Conservation (phyloP, 1,140 invertebrate species). For the Calliopsis andreniformis region DNA sequence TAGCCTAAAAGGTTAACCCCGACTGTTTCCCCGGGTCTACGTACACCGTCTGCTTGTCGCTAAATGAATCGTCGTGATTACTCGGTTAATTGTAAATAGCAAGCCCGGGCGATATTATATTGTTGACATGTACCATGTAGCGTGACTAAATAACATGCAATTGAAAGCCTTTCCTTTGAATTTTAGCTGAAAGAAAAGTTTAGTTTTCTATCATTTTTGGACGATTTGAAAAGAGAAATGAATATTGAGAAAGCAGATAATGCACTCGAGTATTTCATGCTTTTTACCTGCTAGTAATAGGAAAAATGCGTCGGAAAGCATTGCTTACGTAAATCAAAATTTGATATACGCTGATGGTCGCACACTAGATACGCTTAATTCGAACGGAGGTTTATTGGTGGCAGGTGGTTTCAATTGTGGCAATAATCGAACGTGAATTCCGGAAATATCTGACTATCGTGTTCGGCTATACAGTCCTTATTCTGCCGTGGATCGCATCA, state of each 20-base stretch:
- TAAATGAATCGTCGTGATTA: constrained; percentile 36
- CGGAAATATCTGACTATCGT: constrained; percentile 27
- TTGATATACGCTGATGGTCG: not conserved
- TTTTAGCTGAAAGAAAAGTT: no score
- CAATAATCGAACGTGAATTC: constrained; percentile 51
- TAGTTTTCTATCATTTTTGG: no score
- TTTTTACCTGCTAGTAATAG: not conserved
- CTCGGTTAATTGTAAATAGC: constrained; percentile 42
- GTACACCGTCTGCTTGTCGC: constrained; percentile 3
- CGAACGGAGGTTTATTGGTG: constrained; percentile 11
- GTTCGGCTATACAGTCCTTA: constrained; percentile 8
- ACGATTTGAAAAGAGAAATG: no score
- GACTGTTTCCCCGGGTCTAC: constrained; percentile 44
- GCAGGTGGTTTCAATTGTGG: constrained; percentile 35
- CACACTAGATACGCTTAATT: not conserved
- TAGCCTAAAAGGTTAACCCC: constrained; percentile 52
- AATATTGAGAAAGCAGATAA: no score
- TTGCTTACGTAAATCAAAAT: constrained; percentile 40
- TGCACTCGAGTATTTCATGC: no score
- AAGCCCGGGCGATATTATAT: constrained; percentile 22
- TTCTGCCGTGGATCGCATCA: constrained; percentile 21
- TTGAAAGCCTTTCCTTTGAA: constrained; percentile 20
- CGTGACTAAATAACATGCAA: not conserved
- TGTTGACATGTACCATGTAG: not conserved
- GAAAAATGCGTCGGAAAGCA: not conserved